phyloP scores from a whole-genome alignment of 2,113 vertebrate genomes.

The Sphyrna mokarran region DNA sequence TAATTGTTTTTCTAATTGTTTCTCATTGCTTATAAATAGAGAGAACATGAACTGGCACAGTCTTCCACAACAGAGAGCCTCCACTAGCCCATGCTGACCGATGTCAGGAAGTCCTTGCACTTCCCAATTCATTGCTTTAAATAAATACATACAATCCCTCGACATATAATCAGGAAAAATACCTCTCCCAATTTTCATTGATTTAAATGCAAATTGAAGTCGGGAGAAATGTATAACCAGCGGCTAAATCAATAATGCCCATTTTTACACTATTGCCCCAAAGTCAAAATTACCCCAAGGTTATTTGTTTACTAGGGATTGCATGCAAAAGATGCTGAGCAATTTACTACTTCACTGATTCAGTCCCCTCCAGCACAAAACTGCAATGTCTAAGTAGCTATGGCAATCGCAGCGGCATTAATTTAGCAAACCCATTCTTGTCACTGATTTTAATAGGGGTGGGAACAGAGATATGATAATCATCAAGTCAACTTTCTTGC shows the following conservation, averaged over 20 bases:
- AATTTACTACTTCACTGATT: neutral
- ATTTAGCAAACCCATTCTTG: neutral
- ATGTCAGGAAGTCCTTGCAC: neutral
- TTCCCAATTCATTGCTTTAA: neutral
- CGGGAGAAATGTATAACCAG: neutral
- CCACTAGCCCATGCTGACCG: neutral
- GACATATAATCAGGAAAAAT: neutral
- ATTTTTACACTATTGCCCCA: neutral
- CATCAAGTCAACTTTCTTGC: neutral
- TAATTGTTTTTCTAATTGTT: neutral
- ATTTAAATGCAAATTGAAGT: neutral
- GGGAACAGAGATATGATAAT: neutral
- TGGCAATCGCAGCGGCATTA: neutral
- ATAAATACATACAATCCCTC: neutral
- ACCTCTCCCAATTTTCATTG: neutral
- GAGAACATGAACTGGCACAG: neutral
- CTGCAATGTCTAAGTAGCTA: neutral
- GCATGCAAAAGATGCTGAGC: neutral
- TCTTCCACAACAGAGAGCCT: neutral
- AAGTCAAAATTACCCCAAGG: neutral
- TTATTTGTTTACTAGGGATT: neutral
- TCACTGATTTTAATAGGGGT: neutral
- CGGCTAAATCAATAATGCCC: neutral
- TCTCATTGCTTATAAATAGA: neutral
- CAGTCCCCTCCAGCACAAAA: neutral